Evolutionary conservation across 2,113 vertebrate genomes (phyloP), one percentile per base, ranked within the genome.

Genomic region (Hoplias malabaricus): DNA sequence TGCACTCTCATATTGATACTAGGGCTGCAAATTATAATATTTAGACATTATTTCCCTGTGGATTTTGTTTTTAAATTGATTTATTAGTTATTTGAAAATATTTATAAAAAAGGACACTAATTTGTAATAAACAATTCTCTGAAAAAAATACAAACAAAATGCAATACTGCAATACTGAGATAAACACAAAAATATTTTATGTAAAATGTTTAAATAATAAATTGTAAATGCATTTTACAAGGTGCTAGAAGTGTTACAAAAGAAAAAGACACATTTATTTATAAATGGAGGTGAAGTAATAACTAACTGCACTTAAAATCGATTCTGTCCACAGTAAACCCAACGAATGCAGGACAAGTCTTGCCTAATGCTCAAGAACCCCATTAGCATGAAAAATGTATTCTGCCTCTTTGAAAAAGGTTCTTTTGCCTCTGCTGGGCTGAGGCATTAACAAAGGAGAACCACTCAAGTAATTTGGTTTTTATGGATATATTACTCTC

Each of bases 401-500:
- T 61, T 79, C 42, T 61, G 42, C 25, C 61, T 56, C 42, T 27
- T n/a, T 61, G 40, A n/a, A 71, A 75, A 75, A 48, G 38, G 19
- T 61, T 68, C 38, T 75, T n/a, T n/a, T 23, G 19, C 16, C 33
- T 63, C 6, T 80, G 67, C 76, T 62, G 57, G 31, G 27, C 13
- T 5, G 0, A 53, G 2, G 34, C 56, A 73, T 77, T 56, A 83
- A 75, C 65, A 80, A 50, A 77, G 61, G 59, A 59, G 29, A 29
- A 71, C 21, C 73, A 68, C 68, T 83, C 61, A 68, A 62, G 69
- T 80, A 63, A 83, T 80, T 80, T 38, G 48, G 42, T 80, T 80
- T 72, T 69, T 77, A 70, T 80, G 81, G 77, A 77, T 68, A 75
- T 57, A 84, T 81, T 66, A 67, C 79, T 78, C 71, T 68, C 31